phyloP scores from a whole-genome alignment of 2,113 vertebrate genomes.

The Ochotona curzoniae region DNA sequence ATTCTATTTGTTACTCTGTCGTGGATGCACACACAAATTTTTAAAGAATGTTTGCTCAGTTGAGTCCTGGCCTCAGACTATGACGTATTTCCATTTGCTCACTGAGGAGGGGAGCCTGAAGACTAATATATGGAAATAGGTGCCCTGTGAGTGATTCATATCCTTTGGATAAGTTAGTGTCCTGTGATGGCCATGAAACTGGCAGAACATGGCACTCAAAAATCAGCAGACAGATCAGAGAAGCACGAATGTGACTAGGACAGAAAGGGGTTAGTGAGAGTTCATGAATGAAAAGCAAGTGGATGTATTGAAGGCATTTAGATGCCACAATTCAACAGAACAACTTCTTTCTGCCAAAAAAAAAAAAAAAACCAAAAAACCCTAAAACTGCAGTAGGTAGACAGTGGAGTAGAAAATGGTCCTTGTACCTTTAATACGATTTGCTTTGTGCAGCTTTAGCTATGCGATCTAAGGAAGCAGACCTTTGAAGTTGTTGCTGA shows the following conservation, averaged over 20 bases:
- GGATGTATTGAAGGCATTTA: slow-evolving; percentile 47
- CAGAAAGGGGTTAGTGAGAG: slow-evolving; percentile 66
- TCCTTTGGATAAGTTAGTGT: slow-evolving; percentile 82
- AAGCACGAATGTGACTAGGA: neutral
- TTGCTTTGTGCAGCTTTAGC: slow-evolving; percentile 52
- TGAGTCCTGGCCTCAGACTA: slow-evolving; percentile 21
- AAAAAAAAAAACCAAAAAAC: slow-evolving; percentile 13
- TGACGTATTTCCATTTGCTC: slow-evolving; percentile 45
- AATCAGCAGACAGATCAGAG: slow-evolving; percentile 68
- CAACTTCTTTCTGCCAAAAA: slow-evolving; percentile 3
- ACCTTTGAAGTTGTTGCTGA: slow-evolving; percentile 63
- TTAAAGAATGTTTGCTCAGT: neutral
- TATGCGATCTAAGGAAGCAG: slow-evolving; percentile 52
- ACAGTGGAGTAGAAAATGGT: slow-evolving; percentile 5
- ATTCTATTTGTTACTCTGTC: neutral
- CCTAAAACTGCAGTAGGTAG: slow-evolving; percentile 36
- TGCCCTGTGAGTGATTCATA: slow-evolving; percentile 60
- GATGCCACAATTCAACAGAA: slow-evolving; percentile 21
- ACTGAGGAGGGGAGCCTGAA: slow-evolving; percentile 57
- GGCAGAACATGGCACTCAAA: slow-evolving; percentile 61
- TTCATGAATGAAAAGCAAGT: slow-evolving; percentile 63
- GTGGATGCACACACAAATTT: neutral
- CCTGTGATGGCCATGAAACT: slow-evolving; percentile 82
- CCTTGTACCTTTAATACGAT: slow-evolving; percentile 2
- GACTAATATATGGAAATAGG: slow-evolving; percentile 71